Evolutionary conservation across 2,113 vertebrate genomes (phyloP).

Genomic region (Sylvilagus bachmani): DNA sequence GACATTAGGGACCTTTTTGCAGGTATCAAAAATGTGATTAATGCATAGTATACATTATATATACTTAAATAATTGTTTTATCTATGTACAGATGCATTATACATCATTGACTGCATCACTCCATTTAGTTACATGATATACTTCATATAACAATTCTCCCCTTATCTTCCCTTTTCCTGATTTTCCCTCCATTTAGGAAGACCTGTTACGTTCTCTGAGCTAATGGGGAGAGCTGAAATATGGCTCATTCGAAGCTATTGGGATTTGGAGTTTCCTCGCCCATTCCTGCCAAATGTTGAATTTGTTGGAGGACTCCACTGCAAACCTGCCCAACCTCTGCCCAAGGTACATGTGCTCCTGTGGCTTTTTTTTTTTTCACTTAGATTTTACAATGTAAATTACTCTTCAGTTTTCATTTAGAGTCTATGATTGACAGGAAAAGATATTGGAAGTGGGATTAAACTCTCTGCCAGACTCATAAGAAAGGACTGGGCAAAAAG

Average conservation of each 20-base stretch:
- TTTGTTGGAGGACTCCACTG: slow-evolving; percentile 94
- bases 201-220: slow-evolving; percentile 88
- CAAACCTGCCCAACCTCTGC: slow-evolving; percentile 89
- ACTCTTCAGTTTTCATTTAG: not conserved
- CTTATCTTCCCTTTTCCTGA: not conserved
- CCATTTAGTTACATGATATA: not conserved
- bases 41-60: not conserved
- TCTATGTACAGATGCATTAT: no score
- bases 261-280: slow-evolving; percentile 93
- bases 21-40: not conserved
- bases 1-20: no score
- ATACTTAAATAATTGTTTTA: not conserved
- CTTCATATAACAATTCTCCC: not conserved
- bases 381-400: not conserved
- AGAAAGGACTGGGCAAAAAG: no score
- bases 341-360: not conserved
- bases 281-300: slow-evolving; percentile 92
- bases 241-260: slow-evolving; percentile 93
- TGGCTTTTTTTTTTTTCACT: no score
- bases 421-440: not conserved
- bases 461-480: not conserved
- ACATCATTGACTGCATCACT: not conserved
- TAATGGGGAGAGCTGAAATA: slow-evolving; percentile 90
- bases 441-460: not conserved
- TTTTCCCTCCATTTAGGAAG: slow-evolving; percentile 82